Conservation (phyloP, 2,113 vertebrate species). For the Elaphurus davidianus region DNA sequence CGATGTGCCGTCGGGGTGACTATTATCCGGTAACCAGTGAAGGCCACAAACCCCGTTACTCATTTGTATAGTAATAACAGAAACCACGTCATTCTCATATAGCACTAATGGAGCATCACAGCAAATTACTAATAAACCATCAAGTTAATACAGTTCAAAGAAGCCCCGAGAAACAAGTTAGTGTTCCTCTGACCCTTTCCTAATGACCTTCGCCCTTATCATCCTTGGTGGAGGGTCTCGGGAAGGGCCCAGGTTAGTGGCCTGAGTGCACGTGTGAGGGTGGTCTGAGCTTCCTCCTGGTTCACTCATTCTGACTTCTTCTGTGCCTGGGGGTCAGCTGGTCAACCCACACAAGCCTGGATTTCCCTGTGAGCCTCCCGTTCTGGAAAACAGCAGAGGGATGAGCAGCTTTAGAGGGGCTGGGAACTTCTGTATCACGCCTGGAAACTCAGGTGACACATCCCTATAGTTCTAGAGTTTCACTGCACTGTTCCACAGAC, state of each 20-base stretch:
- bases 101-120: conserved; percentile 69
- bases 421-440: background rate
- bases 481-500: background rate
- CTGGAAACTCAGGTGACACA: background rate
- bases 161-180: conserved; percentile 61
- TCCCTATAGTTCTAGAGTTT: background rate
- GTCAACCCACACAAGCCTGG: background rate
- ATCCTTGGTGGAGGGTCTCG: background rate
- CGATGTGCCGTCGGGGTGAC: conserved; percentile 35
- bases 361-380: background rate
- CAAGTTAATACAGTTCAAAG: conserved; percentile 70
- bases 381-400: background rate
- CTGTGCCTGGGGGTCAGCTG: background rate
- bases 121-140: conserved; percentile 74
- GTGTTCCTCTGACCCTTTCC: conserved; percentile 48
- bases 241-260: background rate
- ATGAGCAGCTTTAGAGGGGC: background rate
- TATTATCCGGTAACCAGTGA: conserved; percentile 58
- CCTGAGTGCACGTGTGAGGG: fast-evolving
- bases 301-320: background rate
- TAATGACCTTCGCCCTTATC: conserved; percentile 43
- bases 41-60: conserved; percentile 54
- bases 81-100: conserved; percentile 65
- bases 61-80: conserved; percentile 65
- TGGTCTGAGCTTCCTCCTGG: background rate